Conservation (phyloP, 2,888 invertebrate genomes). For the Drosophila diplacantha region DNA sequence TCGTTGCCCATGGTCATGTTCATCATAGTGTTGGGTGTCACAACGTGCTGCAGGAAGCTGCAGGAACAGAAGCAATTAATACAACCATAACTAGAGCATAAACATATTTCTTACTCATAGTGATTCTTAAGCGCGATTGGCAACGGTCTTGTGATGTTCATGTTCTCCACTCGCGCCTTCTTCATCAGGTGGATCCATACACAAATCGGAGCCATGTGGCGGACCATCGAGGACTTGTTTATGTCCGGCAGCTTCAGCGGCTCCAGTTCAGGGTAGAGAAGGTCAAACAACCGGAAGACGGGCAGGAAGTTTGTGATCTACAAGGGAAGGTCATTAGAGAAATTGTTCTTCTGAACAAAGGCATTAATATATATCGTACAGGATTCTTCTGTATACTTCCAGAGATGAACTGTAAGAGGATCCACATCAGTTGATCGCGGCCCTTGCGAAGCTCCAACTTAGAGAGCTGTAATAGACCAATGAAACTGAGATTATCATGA, state of each 20-base stretch:
- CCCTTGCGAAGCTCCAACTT: slow-evolving; percentile 91
- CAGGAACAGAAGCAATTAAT: slow-evolving; percentile 44
- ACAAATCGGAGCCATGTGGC: slow-evolving; percentile 92
- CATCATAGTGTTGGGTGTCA: slow-evolving; percentile 85
- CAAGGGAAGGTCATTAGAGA: slow-evolving; percentile 52
- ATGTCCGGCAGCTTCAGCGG: slow-evolving; percentile 93
- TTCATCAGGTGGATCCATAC: slow-evolving; percentile 98
- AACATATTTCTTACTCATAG: slow-evolving; percentile 82
- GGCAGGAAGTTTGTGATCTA: slow-evolving; percentile 91
- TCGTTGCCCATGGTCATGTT: slow-evolving; percentile 91
- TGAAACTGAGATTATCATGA: not conserved
- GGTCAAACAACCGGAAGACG: slow-evolving; percentile 92
- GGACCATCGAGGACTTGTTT: slow-evolving; percentile 84
- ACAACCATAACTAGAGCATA: not conserved
- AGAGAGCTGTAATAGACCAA: slow-evolving; percentile 79
- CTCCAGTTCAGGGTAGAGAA: slow-evolving; percentile 95
- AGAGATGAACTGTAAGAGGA: slow-evolving; percentile 96
- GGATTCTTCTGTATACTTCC: slow-evolving; percentile 97
- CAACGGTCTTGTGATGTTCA: slow-evolving; percentile 86
- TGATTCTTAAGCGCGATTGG: slow-evolving; percentile 90
- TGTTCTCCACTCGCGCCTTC: slow-evolving; percentile 92
- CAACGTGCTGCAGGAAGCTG: slow-evolving; percentile 91
- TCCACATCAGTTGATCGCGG: slow-evolving; percentile 99
- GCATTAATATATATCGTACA: slow-evolving; percentile 77
- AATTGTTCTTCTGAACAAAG: not conserved